Evolutionary conservation across 1,140 invertebrate species (phyloP), one percentile per base, ranked within the genome.

Genomic region (Drosophila athabasca): DNA sequence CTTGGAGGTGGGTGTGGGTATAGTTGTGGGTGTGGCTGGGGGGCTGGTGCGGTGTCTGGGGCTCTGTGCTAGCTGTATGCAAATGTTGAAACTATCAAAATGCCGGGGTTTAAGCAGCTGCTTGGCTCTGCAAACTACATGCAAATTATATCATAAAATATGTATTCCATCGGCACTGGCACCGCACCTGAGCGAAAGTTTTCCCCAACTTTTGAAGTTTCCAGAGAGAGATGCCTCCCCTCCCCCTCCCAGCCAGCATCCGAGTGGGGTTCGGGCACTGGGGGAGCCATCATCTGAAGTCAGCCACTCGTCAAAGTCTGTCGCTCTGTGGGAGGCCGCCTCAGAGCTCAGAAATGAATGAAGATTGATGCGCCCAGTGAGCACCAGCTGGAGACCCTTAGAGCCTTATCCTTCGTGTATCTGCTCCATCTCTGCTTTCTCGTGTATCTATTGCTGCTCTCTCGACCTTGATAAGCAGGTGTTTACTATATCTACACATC

Each of bases 61-160:
- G 17, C 17, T 19, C 17, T 19, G 17, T 19, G 17, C 17, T 19
- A 19, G 5, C 5, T 26, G 58, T 88, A 79, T 87, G 82, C 75
- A 82, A 87, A 87, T 88, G 62, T 52, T 65, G 59, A 43, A 70
- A 76, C 77, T 71, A 79, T 79, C 67, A 64, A 74, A 82, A 77
- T 31, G 31, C 9, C 9, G 31, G 69, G 66, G 59, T 59, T 74
- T 71, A 62, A 61, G 52, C 74, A 76, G 70, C 70, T 88, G 66
- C 31, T 67, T 82, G 58, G 59, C 69, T 54, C n/a, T 52, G 22
- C 26, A 62, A 87, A 82, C 74, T 75, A 72, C 50, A 82, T 88
- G 83, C 83, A 87, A 87, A 85, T 87, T 73, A 76, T 87, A 76
- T 79, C 60, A 82, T 82, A 79, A 79, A 76, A 76, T 76, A 76